Percentiles rank a stretch among this genome's conserved stretches.
Conservation (phyloP, 2,113 vertebrate species). For the Megalops atlanticus region DNA sequence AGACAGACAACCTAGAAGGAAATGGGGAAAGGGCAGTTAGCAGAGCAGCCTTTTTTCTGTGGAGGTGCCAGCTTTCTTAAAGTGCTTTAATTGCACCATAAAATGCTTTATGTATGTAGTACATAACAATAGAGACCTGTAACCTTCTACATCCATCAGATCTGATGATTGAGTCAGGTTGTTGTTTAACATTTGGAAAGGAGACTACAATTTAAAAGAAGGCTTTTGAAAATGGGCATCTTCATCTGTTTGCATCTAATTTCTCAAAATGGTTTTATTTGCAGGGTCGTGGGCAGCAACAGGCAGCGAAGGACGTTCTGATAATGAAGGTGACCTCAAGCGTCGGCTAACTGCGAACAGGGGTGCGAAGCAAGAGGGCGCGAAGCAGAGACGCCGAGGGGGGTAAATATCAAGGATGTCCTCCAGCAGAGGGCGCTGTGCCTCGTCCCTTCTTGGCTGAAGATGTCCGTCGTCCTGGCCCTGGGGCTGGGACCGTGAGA, state of each 20-base stretch:
- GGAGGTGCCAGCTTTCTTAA: neutral
- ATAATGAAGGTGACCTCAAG: neutral
- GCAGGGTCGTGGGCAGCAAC: neutral
- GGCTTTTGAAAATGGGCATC: no score
- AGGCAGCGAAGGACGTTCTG: neutral
- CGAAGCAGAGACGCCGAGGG: constrained; percentile 25
- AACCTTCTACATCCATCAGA: no score
- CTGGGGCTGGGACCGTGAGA: neutral
- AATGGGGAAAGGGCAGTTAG: no score
- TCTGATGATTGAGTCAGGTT: no score
- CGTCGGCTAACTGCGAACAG: neutral
- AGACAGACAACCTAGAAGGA: no score
- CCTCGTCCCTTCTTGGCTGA: constrained; percentile 38
- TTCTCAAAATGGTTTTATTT: constrained; percentile 3
- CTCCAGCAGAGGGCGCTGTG: constrained; percentile 55
- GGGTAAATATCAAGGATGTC: constrained; percentile 54
- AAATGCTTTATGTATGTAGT: neutral
- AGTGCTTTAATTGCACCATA: neutral
- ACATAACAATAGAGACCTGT: neutral
- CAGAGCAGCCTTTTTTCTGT: neutral
- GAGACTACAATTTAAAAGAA: no score
- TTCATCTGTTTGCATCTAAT: neutral
- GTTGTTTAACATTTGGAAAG: no score
- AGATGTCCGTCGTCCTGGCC: neutral
- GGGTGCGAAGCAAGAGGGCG: neutral